Evolutionary conservation across 2,888 invertebrate genomes (phyloP), one percentile per base, ranked within the genome.

Genomic region (Trypoxylon attenuatum): DNA sequence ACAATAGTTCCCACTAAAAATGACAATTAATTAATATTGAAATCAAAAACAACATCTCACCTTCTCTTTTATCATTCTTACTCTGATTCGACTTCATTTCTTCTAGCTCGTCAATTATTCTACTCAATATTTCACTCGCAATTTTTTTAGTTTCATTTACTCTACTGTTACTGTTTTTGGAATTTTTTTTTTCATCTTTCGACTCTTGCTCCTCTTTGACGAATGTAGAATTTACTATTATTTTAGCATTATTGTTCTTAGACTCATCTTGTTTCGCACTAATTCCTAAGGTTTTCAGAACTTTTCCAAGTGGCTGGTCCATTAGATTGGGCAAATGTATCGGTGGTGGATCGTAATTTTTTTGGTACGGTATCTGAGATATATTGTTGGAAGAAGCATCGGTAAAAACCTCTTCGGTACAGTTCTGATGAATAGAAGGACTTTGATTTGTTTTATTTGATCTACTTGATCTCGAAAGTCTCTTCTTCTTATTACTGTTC

Each of bases 61-160:
- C 82, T 76, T 82, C 82, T 41, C 43, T 75, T 13, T 69, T 62
- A n/a, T 75, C 57, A 27, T 71, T 76, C 25, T 68, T 76, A 5
- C 62, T 54, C 16, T 38, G 62, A 29, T 77, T 72, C 25, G 68
- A 21, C 45, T 78, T 82, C 16, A 82, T 39, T 2, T 80, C 81
- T 18, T 81, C 75, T 22, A 82, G 33, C 29, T 82, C 80, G 22
- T 79, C 81, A 41, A 82, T 76, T 50, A 82, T 81, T 29, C 71
- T 77, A 18, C 65, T 76, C 10, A 82, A 61, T 49, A 82, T 79
- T 33, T 81, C 62, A 42, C 69, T 76, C 1, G 82, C 82, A 1
- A 82, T 72, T 58, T 76, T 67, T 43, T 79, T 79, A 2, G 82
- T 82, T 45, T 82, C 77, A 10, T 13, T 78, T 69, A 10, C 60